phyloP scores from a whole-genome alignment of 2,113 vertebrate genomes.

The Bathybates hornii region DNA sequence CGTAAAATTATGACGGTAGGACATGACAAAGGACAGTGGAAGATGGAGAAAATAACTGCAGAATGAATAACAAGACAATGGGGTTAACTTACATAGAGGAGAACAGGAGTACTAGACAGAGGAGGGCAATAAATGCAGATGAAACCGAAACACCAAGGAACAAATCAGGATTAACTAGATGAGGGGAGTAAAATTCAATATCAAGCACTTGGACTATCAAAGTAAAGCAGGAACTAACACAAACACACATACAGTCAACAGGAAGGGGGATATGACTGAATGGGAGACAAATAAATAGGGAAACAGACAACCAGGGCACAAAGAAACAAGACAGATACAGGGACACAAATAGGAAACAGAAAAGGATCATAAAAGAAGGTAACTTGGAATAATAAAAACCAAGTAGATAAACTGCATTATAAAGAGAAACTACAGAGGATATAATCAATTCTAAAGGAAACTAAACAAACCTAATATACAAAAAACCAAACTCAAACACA shows the following conservation, averaged over 20 bases:
- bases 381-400: background rate
- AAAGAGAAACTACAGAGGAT: background rate
- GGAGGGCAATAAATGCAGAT: background rate
- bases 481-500: background rate
- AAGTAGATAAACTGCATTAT: background rate
- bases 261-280: background rate
- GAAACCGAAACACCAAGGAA: accelerated
- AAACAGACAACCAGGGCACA: background rate
- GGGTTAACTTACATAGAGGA: background rate
- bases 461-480: background rate
- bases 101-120: background rate
- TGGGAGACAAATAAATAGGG: background rate
- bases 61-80: background rate
- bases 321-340: background rate
- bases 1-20: accelerated
- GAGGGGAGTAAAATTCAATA: background rate
- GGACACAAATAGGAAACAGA: background rate
- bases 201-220: background rate
- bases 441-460: background rate
- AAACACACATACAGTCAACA: background rate
- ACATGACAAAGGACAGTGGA: accelerated
- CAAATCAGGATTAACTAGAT: background rate
- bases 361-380: background rate
- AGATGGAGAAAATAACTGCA: background rate
- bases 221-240: background rate